These are phyloP conservation scores for Rhinogobio ventralis DNA, from an alignment of 2,797 vertebrate species.

Conservation along the genomic window DNA sequence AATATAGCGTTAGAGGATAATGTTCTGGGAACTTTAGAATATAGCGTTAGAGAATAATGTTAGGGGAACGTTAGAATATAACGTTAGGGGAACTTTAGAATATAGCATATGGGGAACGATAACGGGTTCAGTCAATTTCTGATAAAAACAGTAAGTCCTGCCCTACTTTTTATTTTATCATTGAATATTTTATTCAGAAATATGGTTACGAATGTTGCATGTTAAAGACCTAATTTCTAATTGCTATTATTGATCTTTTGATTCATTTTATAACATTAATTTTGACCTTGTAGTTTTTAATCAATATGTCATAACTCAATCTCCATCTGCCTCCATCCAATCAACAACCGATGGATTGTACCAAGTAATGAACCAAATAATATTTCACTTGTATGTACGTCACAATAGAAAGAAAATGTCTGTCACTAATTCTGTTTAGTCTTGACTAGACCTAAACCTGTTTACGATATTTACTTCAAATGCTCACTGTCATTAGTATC, in stretches of 20 bases:
- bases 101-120: too few relatives aligned
- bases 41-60: too few relatives aligned
- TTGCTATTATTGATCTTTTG: not conserved
- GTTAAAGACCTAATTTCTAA: not conserved
- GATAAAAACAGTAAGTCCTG: not conserved
- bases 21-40: too few relatives aligned
- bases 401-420: not conserved
- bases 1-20: too few relatives aligned
- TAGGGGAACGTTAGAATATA: too few relatives aligned
- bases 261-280: not conserved
- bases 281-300: not conserved
- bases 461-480: not conserved
- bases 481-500: not conserved
- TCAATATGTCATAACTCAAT: not conserved
- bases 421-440: not conserved
- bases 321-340: not conserved
- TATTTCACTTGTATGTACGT: too few relatives aligned
- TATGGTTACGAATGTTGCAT: not conserved
- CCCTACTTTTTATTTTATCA: not conserved
- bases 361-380: not conserved
- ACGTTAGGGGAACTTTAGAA: too few relatives aligned
- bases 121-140: not conserved
- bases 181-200: not conserved
- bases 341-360: too few relatives aligned
- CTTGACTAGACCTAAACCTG: not conserved